phyloP scores from a whole-genome alignment of 2,888 invertebrate genomes.

The Adineta ricciae region DNA sequence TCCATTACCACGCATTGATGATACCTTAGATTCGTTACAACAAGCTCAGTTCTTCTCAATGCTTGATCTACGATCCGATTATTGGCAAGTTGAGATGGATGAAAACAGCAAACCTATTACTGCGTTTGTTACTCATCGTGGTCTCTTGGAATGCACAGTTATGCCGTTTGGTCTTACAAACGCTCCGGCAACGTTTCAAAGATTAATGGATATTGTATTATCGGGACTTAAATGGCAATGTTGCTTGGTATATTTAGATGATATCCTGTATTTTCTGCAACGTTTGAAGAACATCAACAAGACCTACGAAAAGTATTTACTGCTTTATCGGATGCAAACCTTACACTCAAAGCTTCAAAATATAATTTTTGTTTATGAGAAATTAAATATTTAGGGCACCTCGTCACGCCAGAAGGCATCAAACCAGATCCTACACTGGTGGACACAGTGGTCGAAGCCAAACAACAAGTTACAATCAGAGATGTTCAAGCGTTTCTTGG shows the following conservation, averaged over 20 bases:
- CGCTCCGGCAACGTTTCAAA: conserved; percentile 42
- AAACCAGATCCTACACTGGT: too few relatives aligned
- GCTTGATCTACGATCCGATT: conserved; percentile 37
- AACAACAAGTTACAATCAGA: too few relatives aligned
- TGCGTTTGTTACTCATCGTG: conserved; percentile 37
- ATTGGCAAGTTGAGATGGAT: conserved; percentile 35
- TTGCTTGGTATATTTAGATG: conserved; percentile 45
- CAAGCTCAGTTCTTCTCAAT: conserved; percentile 34
- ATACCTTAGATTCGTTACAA: neutral
- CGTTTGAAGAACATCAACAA: conserved; percentile 36
- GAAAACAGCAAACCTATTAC: conserved; percentile 36
- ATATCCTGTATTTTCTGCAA: conserved; percentile 39
- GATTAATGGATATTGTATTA: conserved; percentile 41
- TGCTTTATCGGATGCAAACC: too few relatives aligned
- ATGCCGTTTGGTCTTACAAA: conserved; percentile 39
- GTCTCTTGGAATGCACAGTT: conserved; percentile 38
- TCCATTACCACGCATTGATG: neutral
- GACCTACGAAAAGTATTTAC: conserved; percentile 22
- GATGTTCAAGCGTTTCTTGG: neutral
- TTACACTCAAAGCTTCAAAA: too few relatives aligned
- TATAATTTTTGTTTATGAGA: too few relatives aligned
- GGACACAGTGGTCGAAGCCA: too few relatives aligned
- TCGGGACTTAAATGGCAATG: conserved; percentile 37
- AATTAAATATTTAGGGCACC: too few relatives aligned
- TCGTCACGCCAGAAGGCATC: too few relatives aligned